These are phyloP conservation scores for Melanogrammus aeglefinus DNA, from an alignment of 2,797 vertebrate species.

Conservation along the genomic window DNA sequence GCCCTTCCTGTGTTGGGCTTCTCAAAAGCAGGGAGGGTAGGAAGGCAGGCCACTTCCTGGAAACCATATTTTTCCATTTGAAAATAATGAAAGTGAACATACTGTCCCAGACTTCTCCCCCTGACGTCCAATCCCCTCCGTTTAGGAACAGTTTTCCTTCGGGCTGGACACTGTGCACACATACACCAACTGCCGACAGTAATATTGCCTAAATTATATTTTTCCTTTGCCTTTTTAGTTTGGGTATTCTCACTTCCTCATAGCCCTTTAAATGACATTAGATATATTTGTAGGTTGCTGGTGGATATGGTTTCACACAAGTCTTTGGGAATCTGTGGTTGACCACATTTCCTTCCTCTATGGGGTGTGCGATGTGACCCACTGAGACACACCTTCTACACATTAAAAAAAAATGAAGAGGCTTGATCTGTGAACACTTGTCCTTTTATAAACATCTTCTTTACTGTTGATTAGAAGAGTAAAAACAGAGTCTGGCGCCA, in stretches of 20 bases:
- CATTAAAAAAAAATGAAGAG: neutral
- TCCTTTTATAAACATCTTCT: neutral
- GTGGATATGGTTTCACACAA: neutral
- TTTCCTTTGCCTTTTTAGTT: neutral
- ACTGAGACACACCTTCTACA: neutral
- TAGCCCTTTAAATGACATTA: neutral
- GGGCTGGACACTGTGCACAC: neutral
- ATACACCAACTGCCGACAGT: neutral
- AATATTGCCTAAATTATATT: neutral
- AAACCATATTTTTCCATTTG: neutral
- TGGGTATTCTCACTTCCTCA: neutral
- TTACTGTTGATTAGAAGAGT: neutral
- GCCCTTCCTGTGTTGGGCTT: slow-evolving; percentile 49
- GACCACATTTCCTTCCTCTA: neutral
- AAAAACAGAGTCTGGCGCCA: neutral
- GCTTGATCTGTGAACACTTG: neutral
- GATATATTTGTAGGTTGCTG: neutral
- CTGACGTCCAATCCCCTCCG: neutral
- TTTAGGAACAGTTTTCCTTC: neutral
- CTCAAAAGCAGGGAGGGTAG: slow-evolving; percentile 36
- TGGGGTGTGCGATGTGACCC: neutral
- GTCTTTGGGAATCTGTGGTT: neutral
- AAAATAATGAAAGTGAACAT: neutral
- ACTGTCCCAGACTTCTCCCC: neutral
- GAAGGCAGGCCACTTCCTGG: neutral